phyloP scores from a whole-genome alignment of 2,888 invertebrate genomes.

The Apotomis betuletana region DNA sequence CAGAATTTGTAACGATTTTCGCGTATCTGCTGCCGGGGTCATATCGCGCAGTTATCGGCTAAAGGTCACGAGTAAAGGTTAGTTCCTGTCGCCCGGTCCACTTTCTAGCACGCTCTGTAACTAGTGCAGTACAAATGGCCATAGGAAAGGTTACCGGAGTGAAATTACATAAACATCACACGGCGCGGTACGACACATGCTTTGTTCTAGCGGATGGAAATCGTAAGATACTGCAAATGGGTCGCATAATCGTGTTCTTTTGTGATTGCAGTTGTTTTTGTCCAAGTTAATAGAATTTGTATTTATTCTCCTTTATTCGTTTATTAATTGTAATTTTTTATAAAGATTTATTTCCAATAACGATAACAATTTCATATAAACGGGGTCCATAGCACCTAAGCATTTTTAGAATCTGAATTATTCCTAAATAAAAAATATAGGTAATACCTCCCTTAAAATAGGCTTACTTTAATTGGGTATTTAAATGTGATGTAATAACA shows the following conservation, averaged over 20 bases:
- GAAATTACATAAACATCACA: conserved; percentile 44
- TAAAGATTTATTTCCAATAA: no score
- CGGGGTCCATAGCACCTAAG: no score
- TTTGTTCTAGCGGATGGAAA: conserved; percentile 40
- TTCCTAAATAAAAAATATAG: no score
- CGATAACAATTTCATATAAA: no score
- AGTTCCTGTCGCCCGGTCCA: conserved; percentile 71
- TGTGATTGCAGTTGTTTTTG: neutral
- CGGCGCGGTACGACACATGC: conserved; percentile 35
- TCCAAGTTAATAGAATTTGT: no score
- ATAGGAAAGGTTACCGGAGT: conserved; percentile 52
- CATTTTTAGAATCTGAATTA: no score
- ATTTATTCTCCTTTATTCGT: neutral
- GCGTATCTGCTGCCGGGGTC: conserved; percentile 69
- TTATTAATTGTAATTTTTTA: neutral
- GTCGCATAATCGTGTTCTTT: conserved; percentile 11
- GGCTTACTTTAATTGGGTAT: no score
- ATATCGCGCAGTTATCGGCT: conserved; percentile 63
- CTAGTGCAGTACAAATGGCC: conserved; percentile 66
- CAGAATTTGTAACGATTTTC: conserved; percentile 74
- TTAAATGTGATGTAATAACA: no score
- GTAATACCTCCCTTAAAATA: no score
- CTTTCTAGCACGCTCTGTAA: conserved; percentile 74
- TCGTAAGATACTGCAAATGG: conserved; percentile 30
- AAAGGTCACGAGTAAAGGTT: conserved; percentile 77